Evolutionary conservation across 1,140 invertebrate species (phyloP), one percentile per base, ranked within the genome.

Genomic region (Zaprionus tsacasi): DNA sequence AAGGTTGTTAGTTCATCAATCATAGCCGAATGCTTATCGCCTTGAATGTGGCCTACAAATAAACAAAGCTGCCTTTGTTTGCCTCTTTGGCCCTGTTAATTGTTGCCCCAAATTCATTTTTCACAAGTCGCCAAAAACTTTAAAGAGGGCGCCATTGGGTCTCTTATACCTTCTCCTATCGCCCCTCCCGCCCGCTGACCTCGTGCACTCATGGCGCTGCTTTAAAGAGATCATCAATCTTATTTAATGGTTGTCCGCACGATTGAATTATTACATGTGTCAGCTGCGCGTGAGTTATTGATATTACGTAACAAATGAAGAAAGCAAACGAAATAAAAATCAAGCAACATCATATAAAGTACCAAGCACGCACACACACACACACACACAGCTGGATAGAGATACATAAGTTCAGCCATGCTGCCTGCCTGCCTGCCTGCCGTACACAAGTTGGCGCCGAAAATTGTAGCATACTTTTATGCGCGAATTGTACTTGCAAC

Each of bases 231-330:
- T 91, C 91, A 91, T 91, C 91, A 91, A 91, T 91, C 91, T 91
- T 91, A 76, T 91, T 91, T 91, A 91, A 91, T 91, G 91, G 91
- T 91, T 85, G 79, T 91, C 85, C 88, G 88, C 88, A 90, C 90
- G 86, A 91, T 90, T 91, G 90, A 91, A 91, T 91, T 91, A 91
- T 91, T 91, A 91, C 82, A 90, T 90, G 82, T 91, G 90, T 91
- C 90, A 91, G 88, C 81, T 91, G 85, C 85, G 81, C 78, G 81
- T 88, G 83, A 88, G 85, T 88, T 88, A 88, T 88, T 88, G 85
- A 88, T 88, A 89, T 89, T 82, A 88, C 81, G 83, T 87, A 88
- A 88, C 82, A 87, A 87, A 88, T 87, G 80, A 88, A 87, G 83
- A 88, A 87, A 83, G 76, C 77, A 67, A 55, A 55, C 70, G 72